Conservation (phyloP, 2,113 vertebrate species). For the Dromiciops gliroides region DNA sequence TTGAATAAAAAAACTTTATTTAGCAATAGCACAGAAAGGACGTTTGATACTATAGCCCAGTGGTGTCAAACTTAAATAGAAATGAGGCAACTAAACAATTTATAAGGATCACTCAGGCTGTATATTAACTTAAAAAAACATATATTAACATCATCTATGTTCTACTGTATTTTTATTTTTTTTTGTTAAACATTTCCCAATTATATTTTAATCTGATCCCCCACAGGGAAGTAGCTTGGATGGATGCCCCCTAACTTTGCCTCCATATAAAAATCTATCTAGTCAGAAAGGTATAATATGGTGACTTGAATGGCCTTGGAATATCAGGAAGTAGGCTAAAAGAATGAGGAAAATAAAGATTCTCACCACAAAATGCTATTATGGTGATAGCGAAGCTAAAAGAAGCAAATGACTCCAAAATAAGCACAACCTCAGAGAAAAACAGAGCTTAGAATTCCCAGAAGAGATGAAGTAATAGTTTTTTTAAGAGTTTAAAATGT, state of each 20-base stretch:
- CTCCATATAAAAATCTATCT: background rate
- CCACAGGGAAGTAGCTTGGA: background rate
- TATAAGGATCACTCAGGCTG: background rate
- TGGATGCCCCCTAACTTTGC: background rate
- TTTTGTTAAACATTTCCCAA: background rate
- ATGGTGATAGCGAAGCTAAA: background rate
- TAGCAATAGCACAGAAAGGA: background rate
- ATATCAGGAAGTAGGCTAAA: background rate
- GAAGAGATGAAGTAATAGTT: background rate
- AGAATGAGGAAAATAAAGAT: background rate
- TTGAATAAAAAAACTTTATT: background rate
- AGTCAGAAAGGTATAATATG: background rate
- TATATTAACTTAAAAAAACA: background rate
- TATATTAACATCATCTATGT: background rate
- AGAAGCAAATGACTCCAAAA: background rate
- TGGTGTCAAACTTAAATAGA: background rate
- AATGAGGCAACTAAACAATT: background rate
- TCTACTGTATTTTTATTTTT: background rate
- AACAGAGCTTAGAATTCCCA: background rate
- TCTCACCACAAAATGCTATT: background rate
- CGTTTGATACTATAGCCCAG: background rate
- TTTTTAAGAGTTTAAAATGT: background rate
- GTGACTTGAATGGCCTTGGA: background rate
- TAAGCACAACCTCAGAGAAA: background rate
- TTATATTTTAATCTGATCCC: background rate